Evolutionary conservation across 2,113 vertebrate species (phyloP).

Genomic region (Tauraco erythrolophus): DNA sequence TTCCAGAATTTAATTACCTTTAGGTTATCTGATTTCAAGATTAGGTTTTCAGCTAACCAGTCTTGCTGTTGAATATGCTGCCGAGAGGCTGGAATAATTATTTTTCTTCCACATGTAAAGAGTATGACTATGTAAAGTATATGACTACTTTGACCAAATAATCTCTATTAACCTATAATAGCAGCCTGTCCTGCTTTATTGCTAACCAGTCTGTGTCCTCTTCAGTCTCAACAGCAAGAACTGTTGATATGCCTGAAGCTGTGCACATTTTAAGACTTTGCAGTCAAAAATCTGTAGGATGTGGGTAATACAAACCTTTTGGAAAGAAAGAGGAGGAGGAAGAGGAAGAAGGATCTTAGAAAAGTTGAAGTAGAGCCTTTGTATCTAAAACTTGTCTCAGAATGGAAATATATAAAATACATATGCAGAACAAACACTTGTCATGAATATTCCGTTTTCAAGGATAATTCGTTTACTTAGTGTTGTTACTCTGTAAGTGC

Average conservation of each 20-base stretch:
- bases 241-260: neutral
- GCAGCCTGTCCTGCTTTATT: neutral
- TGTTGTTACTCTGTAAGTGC: neutral
- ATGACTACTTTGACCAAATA: neutral
- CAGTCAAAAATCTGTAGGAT: neutral
- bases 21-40: constrained; percentile 42
- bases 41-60: neutral
- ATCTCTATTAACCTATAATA: neutral
- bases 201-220: neutral
- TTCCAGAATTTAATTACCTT: constrained; percentile 6
- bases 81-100: neutral
- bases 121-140: neutral
- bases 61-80: neutral
- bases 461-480: neutral
- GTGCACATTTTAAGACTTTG: neutral
- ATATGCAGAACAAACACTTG: neutral
- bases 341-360: neutral
- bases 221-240: neutral
- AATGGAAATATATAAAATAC: neutral
- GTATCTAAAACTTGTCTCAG: neutral
- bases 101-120: neutral
- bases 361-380: neutral
- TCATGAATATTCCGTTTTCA: neutral
- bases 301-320: neutral
- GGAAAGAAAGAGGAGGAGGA: neutral